Base-by-base conservation (phyloP, 2,113 vertebrate species). In the Lates calcarifer region DNA sequence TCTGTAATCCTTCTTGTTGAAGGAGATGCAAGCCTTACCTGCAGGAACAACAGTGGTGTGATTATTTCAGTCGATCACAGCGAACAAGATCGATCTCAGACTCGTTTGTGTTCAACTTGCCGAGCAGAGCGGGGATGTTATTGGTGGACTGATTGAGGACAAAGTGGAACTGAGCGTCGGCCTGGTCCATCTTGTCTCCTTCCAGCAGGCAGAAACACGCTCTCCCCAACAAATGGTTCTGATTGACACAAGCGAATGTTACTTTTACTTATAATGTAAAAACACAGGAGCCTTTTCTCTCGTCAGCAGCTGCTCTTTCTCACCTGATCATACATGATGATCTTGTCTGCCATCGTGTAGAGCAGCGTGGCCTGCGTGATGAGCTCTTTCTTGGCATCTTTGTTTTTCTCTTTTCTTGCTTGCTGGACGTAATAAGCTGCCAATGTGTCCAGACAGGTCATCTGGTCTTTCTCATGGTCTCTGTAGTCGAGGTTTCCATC, bases 271-370 rank as follows among this genome's bases (percentile, higher is more conserved):
- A 41, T 5, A 39, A n/a, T 22, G 56, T 37, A 70, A 47, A 28
- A 61, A 68, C 6, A n/a, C 0, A 6, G 5, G 37, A 11, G 20
- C 20, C 45, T 29, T 29, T 53, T 10, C 2, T 29, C 12, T 20
- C 20, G 70, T 61, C 3, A 22, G 37, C 0, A 26, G 15, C 8
- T 14, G 7, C 28, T 53, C 10, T 28, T 26, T 12, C 90, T 95
- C 94, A 99, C 98, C 97, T 99, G 98, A 91, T 99, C 98, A 4
- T 99, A 99, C 98, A 99, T 99, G 88, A 99, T 99, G 93, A 99
- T 99, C 94, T 99, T 99, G 92, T 99, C 98, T 58, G 98, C 98
- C 98, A 99, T 99, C 1, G 98, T 99, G 78, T 99, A 99, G 29
- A 99, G 90, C 64, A 99, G 94, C 6, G 98, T 99, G 77, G 98